Percentiles rank a stretch among this genome's conserved stretches.
Conservation (phyloP, 2,797 vertebrate species). For the Alca torda region DNA sequence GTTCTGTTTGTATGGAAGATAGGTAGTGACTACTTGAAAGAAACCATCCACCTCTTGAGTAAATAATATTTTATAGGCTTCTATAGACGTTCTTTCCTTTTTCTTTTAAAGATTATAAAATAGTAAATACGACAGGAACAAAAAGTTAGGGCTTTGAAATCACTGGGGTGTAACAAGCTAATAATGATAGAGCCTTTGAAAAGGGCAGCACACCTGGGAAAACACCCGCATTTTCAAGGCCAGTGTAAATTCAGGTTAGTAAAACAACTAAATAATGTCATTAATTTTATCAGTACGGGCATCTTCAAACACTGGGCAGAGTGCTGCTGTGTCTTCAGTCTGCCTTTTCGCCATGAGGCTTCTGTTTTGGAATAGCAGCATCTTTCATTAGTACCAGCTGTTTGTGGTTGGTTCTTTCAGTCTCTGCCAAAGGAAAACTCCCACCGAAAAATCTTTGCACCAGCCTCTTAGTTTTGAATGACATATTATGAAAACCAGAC, state of each 20-base stretch:
- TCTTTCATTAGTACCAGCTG: background rate
- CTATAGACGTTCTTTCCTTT: background rate
- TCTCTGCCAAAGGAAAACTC: background rate
- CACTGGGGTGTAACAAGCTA: background rate
- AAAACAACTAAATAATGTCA: background rate
- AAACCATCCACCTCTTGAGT: background rate
- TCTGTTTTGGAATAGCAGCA: background rate
- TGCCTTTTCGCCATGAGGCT: background rate
- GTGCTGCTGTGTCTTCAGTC: background rate
- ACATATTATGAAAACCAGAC: no score
- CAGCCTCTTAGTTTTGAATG: background rate
- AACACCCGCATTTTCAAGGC: background rate
- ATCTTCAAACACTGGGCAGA: background rate
- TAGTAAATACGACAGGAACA: background rate
- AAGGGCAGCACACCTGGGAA: background rate
- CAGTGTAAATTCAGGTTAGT: background rate
- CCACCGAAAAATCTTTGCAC: background rate
- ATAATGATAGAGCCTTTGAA: background rate
- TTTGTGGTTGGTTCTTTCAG: background rate
- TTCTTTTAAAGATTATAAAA: constrained; percentile 17
- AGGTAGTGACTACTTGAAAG: background rate
- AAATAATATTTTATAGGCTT: constrained; percentile 41
- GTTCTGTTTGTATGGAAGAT: background rate
- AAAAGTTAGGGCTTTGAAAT: background rate
- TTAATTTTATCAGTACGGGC: background rate